Conservation (phyloP, 2,888 invertebrate species). For the Bombylius major region DNA sequence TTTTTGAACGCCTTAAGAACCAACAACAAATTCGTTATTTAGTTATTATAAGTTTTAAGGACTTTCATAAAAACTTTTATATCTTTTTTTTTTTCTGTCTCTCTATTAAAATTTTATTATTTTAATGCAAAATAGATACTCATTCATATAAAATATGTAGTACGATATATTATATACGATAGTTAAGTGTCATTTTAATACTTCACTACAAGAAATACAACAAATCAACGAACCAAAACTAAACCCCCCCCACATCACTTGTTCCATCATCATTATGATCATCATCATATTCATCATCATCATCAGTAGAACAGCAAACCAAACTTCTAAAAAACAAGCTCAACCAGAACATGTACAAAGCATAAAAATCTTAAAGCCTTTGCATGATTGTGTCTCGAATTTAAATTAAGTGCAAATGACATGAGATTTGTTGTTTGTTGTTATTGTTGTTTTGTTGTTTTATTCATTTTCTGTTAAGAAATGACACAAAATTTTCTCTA, state of each 20-base stretch:
- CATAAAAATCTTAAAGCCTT: conserved; percentile 8
- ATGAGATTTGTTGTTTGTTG: conserved; percentile 23
- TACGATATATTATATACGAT: too few relatives aligned
- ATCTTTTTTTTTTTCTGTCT: too few relatives aligned
- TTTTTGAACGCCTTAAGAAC: too few relatives aligned
- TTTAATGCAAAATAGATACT: too few relatives aligned
- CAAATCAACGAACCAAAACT: not conserved
- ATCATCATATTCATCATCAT: not conserved
- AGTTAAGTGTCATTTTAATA: too few relatives aligned
- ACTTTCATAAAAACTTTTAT: too few relatives aligned
- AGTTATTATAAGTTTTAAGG: too few relatives aligned
- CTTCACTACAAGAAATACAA: too few relatives aligned
- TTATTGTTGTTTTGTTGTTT: not conserved
- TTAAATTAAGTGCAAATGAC: conserved; percentile 38
- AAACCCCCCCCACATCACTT: not conserved
- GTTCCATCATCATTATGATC: not conserved
- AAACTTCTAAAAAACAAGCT: not conserved
- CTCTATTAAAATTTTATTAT: too few relatives aligned
- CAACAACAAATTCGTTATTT: too few relatives aligned
- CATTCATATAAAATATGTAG: too few relatives aligned
- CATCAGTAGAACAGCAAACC: not conserved
- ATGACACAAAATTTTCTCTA: too few relatives aligned
- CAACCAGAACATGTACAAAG: conserved; percentile 5
- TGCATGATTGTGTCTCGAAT: conserved; percentile 31
- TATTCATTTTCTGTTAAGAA: conserved; percentile 6